Base-by-base conservation (phyloP, 2,888 invertebrate genomes). In the Nycteola revayana region DNA sequence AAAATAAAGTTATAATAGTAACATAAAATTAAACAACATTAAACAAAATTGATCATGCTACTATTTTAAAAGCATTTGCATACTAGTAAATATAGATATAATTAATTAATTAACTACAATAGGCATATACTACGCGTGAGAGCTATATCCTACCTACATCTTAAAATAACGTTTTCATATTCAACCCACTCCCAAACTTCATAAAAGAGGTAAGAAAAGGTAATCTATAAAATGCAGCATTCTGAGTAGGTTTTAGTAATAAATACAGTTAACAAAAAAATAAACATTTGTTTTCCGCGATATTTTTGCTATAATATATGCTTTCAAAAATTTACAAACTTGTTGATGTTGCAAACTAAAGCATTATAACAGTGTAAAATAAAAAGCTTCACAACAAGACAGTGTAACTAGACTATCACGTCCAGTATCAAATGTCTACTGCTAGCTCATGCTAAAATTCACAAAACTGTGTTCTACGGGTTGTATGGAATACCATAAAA, bases 201-300 rank as follows among this genome's bases (percentile, higher is more conserved):
- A 27, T 44, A 38, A 39, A 42, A 39, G 28, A 11, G 18, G 22
- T 49, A 40, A 28, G 37, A 27, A 32, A 34, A 30, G 36, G 10
- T 34, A 36, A 42, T 44, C 36, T 31, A 31, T 30, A 46, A 46
- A 54, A 57, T 45, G 40, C 47, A 47, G 30, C 27, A 34, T 27
- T 24, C 41, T 14, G 21, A 36, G 18, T 27, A 37, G 25, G 22
- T n/a, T n/a, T n/a, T n/a, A n/a, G n/a, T n/a, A 14, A 5, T 14
- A 14, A 14, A 14, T 14, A 14, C 5, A 14, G 14, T 14, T 14
- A 14, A 14, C 14, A 14, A 14, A 14, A 14, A 14, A n/a, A n/a
- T n/a, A n/a, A n/a, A n/a, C n/a, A n/a, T n/a, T n/a, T n/a, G n/a
- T n/a, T n/a, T n/a, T n/a, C n/a, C n/a, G n/a, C n/a, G n/a, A n/a